A percentile compares a stretch with the other conserved stretches of the same genome.
Conservation (phyloP, 2,888 invertebrate genomes). For the Drosophila ustulata region DNA sequence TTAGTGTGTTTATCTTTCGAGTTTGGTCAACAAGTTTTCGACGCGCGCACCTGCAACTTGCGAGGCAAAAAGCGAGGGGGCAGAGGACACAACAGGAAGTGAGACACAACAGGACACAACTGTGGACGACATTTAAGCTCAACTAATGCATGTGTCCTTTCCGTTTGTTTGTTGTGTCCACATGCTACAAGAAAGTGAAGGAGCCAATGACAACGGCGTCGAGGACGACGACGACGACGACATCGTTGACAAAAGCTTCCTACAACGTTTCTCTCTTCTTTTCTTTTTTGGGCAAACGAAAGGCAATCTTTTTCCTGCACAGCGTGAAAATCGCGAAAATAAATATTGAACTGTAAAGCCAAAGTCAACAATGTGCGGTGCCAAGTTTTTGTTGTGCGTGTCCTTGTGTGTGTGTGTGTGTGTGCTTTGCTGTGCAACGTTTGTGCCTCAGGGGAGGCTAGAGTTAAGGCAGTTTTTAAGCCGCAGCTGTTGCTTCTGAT, state of each 20-base stretch:
- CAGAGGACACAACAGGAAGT: constrained; percentile 9
- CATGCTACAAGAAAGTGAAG: constrained; percentile 46
- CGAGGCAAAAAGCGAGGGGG: constrained; percentile 15
- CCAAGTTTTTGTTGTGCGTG: constrained; percentile 10
- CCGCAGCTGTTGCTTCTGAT: constrained; percentile 57
- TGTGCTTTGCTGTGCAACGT: constrained; percentile 11
- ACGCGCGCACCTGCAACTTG: constrained; percentile 66
- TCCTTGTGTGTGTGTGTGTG: constrained; percentile 8
- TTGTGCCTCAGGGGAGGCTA: constrained; percentile 12
- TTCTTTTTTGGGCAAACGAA: constrained; percentile 36
- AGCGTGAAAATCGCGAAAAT: constrained; percentile 82
- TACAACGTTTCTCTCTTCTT: neutral
- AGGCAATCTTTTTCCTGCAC: constrained; percentile 65
- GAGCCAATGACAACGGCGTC: constrained; percentile 28
- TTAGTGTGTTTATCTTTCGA: constrained; percentile 73
- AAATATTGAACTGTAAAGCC: constrained; percentile 83
- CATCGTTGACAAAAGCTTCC: constrained; percentile 44
- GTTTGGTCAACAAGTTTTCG: constrained; percentile 81
- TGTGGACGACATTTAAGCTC: constrained; percentile 67
- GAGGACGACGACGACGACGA: constrained; percentile 24
- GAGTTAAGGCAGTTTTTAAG: constrained; percentile 47
- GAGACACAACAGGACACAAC: constrained; percentile 27
- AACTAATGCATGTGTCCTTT: constrained; percentile 78
- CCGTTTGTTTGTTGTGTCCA: constrained; percentile 74
- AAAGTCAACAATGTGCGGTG: constrained; percentile 73